phyloP scores from a whole-genome alignment of 1,140 invertebrate genomes.

The Cryptotermes secundus region DNA sequence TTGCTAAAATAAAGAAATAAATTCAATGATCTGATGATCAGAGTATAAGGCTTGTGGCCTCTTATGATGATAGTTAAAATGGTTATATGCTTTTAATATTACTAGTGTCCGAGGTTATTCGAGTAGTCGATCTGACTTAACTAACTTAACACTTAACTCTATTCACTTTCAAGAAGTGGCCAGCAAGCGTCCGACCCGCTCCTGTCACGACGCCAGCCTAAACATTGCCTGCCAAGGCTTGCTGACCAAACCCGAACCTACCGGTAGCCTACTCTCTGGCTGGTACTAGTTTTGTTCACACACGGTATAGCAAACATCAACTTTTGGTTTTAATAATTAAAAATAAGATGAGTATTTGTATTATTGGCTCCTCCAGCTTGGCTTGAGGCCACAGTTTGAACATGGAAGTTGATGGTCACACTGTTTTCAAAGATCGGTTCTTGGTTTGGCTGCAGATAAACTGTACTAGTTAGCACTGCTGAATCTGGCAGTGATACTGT shows the following conservation, averaged over 20 bases:
- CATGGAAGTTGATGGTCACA: neutral
- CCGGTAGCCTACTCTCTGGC: slow-evolving; percentile 30
- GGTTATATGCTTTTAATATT: neutral
- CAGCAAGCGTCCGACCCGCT: slow-evolving; percentile 34
- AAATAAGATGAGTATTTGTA: slow-evolving; percentile 24
- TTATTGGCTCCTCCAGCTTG: slow-evolving; percentile 17
- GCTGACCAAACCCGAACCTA: slow-evolving; percentile 11
- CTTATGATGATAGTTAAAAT: neutral
- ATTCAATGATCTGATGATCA: neutral
- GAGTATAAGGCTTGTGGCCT: neutral
- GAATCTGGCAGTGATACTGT: slow-evolving; percentile 32
- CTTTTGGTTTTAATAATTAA: slow-evolving; percentile 35
- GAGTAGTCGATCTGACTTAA: slow-evolving; percentile 16
- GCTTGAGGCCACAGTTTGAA: neutral
- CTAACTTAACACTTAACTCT: slow-evolving; percentile 37
- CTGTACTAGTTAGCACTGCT: slow-evolving; percentile 35
- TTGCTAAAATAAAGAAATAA: neutral
- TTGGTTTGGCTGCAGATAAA: neutral
- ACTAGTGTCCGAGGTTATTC: slow-evolving; percentile 10
- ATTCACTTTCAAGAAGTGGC: slow-evolving; percentile 39
- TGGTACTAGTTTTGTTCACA: slow-evolving; percentile 37
- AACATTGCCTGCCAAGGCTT: slow-evolving; percentile 35
- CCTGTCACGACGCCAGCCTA: slow-evolving; percentile 37
- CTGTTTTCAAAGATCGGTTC: too few species aligned
- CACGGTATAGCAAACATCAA: slow-evolving; percentile 36